A percentile compares a stretch with the other conserved stretches of the same genome.
Evolutionary conservation across 2,113 vertebrate species (phyloP).

Genomic region (Brachyhypopomus gauderio): DNA sequence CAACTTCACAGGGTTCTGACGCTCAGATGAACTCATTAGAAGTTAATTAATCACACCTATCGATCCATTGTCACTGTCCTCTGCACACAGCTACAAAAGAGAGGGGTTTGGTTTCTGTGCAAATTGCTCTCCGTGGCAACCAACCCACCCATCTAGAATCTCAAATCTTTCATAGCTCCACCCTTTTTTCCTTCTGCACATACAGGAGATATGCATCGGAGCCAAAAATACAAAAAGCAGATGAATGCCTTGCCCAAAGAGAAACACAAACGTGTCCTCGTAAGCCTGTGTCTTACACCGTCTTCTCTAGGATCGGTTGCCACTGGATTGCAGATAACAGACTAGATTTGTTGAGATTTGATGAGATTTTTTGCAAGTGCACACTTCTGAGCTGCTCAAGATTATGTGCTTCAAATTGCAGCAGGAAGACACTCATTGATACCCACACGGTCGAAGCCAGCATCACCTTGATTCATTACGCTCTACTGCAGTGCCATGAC

Average conservation of each 20-base stretch:
- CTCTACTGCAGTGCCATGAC: too few relatives aligned
- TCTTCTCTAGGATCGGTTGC: background rate
- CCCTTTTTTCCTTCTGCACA: background rate
- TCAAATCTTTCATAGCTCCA: conserved; percentile 41
- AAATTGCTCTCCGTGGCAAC: conserved; percentile 46
- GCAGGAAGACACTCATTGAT: too few relatives aligned
- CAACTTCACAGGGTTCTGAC: conserved; percentile 64
- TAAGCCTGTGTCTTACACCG: background rate
- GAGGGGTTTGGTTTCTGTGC: conserved; percentile 65
- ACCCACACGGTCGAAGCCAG: too few relatives aligned
- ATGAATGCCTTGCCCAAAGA: background rate
- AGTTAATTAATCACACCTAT: conserved; percentile 80
- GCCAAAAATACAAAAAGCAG: background rate
- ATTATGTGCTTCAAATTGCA: too few relatives aligned
- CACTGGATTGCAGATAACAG: background rate
- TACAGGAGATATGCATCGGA: background rate
- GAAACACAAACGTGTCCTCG: background rate
- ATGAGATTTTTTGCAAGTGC: background rate
- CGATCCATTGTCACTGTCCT: conserved; percentile 73
- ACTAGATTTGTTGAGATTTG: background rate
- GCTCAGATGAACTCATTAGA: conserved; percentile 78
- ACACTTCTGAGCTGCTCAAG: background rate
- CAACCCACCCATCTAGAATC: conserved; percentile 28
- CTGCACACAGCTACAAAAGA: conserved; percentile 55
- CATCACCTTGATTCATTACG: too few relatives aligned